Percentiles rank a stretch among this genome's conserved stretches.
Conservation (phyloP, 2,888 invertebrate genomes). For the Hipparchia semele region DNA sequence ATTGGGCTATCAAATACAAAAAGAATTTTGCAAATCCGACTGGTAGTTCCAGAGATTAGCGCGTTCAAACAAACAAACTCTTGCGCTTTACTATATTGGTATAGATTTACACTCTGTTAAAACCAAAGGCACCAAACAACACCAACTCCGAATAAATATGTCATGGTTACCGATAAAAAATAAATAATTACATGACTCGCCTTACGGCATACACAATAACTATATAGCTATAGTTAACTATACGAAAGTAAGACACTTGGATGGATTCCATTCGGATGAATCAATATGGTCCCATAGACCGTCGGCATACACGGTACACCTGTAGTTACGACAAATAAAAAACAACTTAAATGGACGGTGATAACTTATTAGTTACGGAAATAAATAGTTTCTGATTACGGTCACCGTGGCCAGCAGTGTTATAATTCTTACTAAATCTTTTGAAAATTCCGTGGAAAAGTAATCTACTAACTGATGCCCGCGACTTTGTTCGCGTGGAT, state of each 20-base stretch:
- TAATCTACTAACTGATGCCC: too few species aligned
- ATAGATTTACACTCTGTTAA: background rate
- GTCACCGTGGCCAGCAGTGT: background rate
- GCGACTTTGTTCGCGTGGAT: too few species aligned
- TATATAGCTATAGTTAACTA: slow-evolving; percentile 26
- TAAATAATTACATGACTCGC: background rate
- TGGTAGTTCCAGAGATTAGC: too few species aligned
- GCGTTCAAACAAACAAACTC: too few species aligned
- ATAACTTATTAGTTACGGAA: background rate
- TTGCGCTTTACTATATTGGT: too few species aligned
- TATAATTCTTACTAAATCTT: too few species aligned
- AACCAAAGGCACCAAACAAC: background rate
- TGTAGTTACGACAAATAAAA: slow-evolving; percentile 13
- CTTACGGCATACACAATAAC: slow-evolving; percentile 10
- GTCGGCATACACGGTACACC: background rate
- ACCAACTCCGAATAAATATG: slow-evolving; percentile 5
- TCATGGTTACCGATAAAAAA: background rate
- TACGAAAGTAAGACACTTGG: slow-evolving; percentile 28
- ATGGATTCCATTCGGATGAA: slow-evolving; percentile 38
- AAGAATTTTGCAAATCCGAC: too few species aligned
- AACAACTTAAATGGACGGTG: background rate
- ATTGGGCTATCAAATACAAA: too few species aligned
- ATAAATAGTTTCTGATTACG: background rate
- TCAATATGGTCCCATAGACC: slow-evolving; percentile 32
- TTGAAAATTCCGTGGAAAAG: too few species aligned